phyloP scores from a whole-genome alignment of 2,888 invertebrate species.

The Stegophylla sp. region DNA sequence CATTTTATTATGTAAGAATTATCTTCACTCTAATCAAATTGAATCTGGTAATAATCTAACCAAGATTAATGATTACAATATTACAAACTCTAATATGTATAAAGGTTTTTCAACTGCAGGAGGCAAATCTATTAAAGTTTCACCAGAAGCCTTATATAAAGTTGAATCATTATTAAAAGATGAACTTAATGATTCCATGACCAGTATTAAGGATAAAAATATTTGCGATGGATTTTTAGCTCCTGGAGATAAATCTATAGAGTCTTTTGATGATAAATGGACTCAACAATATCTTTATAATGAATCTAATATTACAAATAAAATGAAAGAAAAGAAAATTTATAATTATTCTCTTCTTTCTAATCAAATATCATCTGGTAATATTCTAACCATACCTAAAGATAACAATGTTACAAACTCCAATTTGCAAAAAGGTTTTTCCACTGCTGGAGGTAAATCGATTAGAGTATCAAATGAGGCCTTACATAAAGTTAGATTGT shows the following conservation, averaged over 20 bases:
- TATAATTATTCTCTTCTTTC: too few relatives aligned
- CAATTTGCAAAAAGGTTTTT: constrained; percentile 25
- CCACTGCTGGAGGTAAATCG: constrained; percentile 41
- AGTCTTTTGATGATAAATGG: too few relatives aligned
- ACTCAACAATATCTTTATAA: too few relatives aligned
- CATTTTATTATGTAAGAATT: neutral
- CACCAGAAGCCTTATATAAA: constrained; percentile 1
- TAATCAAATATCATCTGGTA: too few relatives aligned
- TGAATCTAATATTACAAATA: too few relatives aligned
- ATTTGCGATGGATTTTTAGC: constrained; percentile 24
- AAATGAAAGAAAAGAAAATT: too few relatives aligned
- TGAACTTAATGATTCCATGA: neutral
- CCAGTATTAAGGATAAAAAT: neutral
- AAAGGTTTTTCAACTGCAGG: constrained; percentile 40
- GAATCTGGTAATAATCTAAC: neutral
- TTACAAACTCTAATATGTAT: neutral
- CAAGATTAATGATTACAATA: neutral
- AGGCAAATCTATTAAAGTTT: constrained; percentile 40
- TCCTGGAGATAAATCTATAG: constrained; percentile 29
- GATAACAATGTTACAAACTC: neutral
- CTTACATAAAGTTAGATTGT: neutral
- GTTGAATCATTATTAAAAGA: constrained; percentile 26
- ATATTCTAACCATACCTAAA: too few relatives aligned
- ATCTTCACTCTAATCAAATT: neutral
- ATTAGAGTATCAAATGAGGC: constrained; percentile 19